Base-by-base conservation (phyloP, 1,140 invertebrate species). In the Conus ventricosus region DNA sequence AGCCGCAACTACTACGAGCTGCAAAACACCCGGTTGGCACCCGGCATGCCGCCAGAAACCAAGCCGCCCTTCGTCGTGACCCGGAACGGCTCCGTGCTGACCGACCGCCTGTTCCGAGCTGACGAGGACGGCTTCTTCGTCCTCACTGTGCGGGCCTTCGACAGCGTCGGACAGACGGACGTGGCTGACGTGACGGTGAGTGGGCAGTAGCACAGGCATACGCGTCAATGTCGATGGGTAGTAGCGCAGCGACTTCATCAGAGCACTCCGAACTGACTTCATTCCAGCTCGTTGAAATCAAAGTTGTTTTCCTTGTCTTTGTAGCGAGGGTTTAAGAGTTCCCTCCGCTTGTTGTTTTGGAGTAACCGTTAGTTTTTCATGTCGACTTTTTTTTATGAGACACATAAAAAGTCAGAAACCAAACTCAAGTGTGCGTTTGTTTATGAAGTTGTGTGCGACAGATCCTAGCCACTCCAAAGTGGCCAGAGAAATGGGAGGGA, bases 51-150 rank as follows among this genome's bases (percentile, higher is more conserved):
- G 4, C 55, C 54, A n/a, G 75, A 75, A 15, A 27, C 27, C 0
- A 54, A 78, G 10, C 51, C 71, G 39, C 89, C 84, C 20, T 90
- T 91, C 63, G 54, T 5, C 20, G 67, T 91, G 4, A 60, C 63
- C 27, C 11, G n/a, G 11, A 89, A 89, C 78, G 90, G 90, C 2
- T 87, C 89, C 1, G 54, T 91, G 15, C 60, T 71, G 5, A 91
- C 90, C 55, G 90, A 87, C 39, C 84, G 78, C 76, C 87, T 87
- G 57, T 91, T 91, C 84, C 51, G 55, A 5, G 80, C 87, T 10
- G 82, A 88, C 75, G 55, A 75, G n/a, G 60, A 84, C 27, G 90
- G 89, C 8, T 60, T 71, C 10, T 82, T 91, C 71, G 63, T 6
- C 6, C 17, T 89, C 13, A n/a, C 13, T 0, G 89, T 91, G 23